Conservation (phyloP, 2,113 vertebrate genomes). For the Verasper variegatus region DNA sequence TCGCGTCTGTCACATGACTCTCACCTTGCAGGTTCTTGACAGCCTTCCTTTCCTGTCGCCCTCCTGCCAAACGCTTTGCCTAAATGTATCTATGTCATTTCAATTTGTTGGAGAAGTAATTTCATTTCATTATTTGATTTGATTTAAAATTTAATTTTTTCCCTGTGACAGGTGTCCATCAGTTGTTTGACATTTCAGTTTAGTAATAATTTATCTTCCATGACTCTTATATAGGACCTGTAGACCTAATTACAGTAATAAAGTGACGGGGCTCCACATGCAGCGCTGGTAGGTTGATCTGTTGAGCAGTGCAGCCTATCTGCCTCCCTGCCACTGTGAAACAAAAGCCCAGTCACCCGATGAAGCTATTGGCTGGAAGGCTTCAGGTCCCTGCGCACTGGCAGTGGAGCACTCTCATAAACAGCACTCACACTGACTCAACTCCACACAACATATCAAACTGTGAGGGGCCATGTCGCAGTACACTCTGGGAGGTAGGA, state of each 20-base stretch:
- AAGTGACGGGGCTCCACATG: neutral
- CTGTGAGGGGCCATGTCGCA: constrained; percentile 64
- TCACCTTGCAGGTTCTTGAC: neutral
- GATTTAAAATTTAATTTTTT: too few relatives aligned
- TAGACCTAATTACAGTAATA: neutral
- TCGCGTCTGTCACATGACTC: too few relatives aligned
- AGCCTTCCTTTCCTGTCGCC: too few relatives aligned
- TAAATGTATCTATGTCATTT: too few relatives aligned
- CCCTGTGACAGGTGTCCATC: too few relatives aligned
- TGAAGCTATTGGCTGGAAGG: constrained; percentile 53
- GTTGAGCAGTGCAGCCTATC: neutral
- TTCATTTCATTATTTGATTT: too few relatives aligned
- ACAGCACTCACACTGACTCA: constrained; percentile 34
- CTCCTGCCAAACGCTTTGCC: too few relatives aligned
- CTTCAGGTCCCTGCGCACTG: constrained; percentile 43
- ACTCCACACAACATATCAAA: neutral
- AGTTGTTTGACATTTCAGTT: too few relatives aligned
- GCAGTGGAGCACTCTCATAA: constrained; percentile 14
- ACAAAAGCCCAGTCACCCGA: constrained; percentile 31
- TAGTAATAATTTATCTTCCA: neutral
- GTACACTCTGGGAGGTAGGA: constrained; percentile 71
- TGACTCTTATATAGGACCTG: neutral
- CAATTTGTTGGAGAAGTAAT: too few relatives aligned
- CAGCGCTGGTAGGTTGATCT: neutral
- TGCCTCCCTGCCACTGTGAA: constrained; percentile 11